These are phyloP conservation scores for Cromileptes altivelis DNA, from an alignment of 2,113 vertebrate species.

Conservation along the genomic window DNA sequence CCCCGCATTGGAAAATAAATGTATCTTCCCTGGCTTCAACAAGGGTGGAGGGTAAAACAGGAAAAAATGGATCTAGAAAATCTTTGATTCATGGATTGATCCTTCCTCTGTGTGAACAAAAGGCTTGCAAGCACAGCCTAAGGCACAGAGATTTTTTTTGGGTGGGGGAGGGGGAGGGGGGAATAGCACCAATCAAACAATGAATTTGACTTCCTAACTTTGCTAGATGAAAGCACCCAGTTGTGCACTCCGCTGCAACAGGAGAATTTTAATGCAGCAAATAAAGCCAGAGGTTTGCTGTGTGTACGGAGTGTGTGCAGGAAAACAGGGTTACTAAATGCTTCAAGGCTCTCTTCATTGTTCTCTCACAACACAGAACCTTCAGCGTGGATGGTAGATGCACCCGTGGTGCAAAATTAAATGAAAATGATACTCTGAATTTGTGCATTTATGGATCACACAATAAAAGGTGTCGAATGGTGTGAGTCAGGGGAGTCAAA, in stretches of 20 bases:
- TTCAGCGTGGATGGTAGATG: background rate
- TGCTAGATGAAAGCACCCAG: slow-evolving; percentile 6
- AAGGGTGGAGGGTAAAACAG: slow-evolving; percentile 13
- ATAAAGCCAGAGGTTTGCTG: slow-evolving; percentile 30
- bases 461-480: no score
- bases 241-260: background rate
- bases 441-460: no score
- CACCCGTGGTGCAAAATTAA: no score
- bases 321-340: background rate
- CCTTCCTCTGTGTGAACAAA: slow-evolving; percentile 48
- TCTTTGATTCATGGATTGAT: slow-evolving; percentile 63
- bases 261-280: slow-evolving; percentile 3
- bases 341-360: slow-evolving; percentile 6
- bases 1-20: slow-evolving; percentile 46
- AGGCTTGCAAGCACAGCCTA: slow-evolving; percentile 40
- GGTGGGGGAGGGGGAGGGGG: background rate
- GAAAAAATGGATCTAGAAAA: slow-evolving; percentile 41
- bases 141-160: slow-evolving; percentile 5
- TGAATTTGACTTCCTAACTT: slow-evolving; percentile 23
- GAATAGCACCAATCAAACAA: background rate
- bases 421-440: no score
- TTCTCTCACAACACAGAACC: slow-evolving; percentile 1
- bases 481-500: no score
- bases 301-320: background rate
- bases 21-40: slow-evolving; percentile 3